A percentile compares a stretch with the other conserved stretches of the same genome.
These are phyloP conservation scores for Babyrousa celebensis DNA, from an alignment of 2,797 vertebrate species.

Conservation along the genomic window DNA sequence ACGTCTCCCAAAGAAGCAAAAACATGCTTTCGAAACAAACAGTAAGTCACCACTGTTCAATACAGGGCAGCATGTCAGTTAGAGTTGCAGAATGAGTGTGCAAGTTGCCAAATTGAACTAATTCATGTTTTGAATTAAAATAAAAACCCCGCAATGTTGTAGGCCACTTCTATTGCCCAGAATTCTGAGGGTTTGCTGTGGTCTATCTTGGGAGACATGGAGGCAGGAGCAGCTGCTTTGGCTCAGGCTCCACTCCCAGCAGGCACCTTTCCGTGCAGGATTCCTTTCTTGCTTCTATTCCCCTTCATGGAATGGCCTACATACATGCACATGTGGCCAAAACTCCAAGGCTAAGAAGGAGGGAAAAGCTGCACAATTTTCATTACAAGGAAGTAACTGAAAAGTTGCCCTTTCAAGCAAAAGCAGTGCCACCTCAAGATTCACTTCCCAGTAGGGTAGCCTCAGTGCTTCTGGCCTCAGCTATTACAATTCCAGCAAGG, in stretches of 20 bases:
- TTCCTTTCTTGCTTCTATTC: background rate
- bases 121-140: constrained; percentile 87
- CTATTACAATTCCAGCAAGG: background rate
- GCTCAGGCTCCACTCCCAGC: constrained; percentile 37
- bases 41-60: constrained; percentile 72
- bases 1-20: constrained; percentile 82
- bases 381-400: constrained; percentile 35
- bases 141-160: constrained; percentile 83
- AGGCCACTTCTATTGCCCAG: constrained; percentile 81
- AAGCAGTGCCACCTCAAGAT: constrained; percentile 48
- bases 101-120: constrained; percentile 85
- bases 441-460: background rate
- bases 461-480: background rate
- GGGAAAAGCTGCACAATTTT: background rate
- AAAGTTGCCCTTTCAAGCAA: constrained; percentile 47
- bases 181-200: constrained; percentile 75
- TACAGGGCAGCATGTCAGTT: constrained; percentile 79
- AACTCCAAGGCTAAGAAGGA: background rate
- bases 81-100: constrained; percentile 77
- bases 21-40: constrained; percentile 83
- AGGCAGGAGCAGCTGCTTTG: constrained; percentile 66
- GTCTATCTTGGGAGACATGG: constrained; percentile 62
- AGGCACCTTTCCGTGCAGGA: constrained; percentile 27
- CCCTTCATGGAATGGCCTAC: constrained; percentile 36
- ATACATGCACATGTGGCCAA: constrained; percentile 8